Evolutionary conservation across 2,797 vertebrate species (phyloP).

Genomic region (Cheracebus regulus): DNA sequence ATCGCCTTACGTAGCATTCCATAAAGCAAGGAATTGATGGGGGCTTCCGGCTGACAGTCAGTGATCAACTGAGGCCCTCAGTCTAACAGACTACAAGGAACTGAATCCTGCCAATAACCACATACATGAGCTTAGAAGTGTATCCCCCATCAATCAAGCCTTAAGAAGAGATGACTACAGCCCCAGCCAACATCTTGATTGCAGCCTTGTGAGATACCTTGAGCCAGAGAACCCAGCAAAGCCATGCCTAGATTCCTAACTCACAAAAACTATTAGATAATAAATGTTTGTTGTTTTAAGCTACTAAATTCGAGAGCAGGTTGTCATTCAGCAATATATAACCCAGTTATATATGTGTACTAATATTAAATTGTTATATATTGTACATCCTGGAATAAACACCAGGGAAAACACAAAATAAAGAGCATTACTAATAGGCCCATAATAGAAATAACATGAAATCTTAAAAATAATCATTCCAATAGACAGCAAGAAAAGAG

Average conservation of each 20-base stretch:
- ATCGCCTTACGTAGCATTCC: not conserved
- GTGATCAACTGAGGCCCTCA: not conserved
- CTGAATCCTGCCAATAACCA: not conserved
- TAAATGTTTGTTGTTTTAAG: slow-evolving; percentile 3
- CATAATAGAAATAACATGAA: slow-evolving; percentile 4
- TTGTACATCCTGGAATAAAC: not conserved
- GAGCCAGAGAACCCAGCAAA: not conserved
- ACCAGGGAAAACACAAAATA: not conserved
- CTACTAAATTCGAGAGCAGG: not conserved
- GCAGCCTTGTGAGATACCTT: not conserved
- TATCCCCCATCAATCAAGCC: not conserved
- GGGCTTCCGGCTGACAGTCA: not conserved
- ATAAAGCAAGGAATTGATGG: not conserved
- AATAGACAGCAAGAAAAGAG: not conserved
- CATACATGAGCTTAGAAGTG: not conserved
- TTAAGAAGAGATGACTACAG: not conserved
- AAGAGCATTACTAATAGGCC: not conserved
- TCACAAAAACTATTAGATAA: not conserved
- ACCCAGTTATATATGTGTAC: not conserved
- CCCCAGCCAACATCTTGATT: not conserved
- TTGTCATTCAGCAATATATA: not conserved
- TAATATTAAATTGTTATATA: not conserved
- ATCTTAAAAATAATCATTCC: not conserved
- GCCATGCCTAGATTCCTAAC: not conserved
- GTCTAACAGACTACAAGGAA: not conserved